These are phyloP conservation scores for Drosophila serrata DNA, from an alignment of 1,140 invertebrate species.

Conservation along the genomic window DNA sequence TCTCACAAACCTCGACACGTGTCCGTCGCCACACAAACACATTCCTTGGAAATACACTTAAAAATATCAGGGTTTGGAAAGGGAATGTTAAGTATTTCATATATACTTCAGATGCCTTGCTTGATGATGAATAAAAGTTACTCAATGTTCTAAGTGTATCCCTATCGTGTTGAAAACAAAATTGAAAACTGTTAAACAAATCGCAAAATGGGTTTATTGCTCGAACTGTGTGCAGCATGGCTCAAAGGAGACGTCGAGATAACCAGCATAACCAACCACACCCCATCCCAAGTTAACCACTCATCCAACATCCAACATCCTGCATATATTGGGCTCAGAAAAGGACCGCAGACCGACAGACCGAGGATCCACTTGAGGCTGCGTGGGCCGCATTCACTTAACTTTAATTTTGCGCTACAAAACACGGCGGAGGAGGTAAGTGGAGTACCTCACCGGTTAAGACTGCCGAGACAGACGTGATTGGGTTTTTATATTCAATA, in stretches of 20 bases:
- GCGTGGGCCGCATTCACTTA: slow-evolving; percentile 52
- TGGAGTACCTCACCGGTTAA: not conserved
- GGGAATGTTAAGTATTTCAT: too few species aligned
- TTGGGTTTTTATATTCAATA: slow-evolving; percentile 84
- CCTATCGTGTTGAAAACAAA: slow-evolving; percentile 72
- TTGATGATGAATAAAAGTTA: not conserved
- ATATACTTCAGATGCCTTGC: not conserved
- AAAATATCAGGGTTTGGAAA: not conserved
- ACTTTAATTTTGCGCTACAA: slow-evolving; percentile 74
- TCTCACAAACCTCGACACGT: slow-evolving; percentile 70
- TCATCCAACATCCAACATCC: slow-evolving; percentile 5
- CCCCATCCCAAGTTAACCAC: not conserved
- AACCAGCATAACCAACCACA: slow-evolving; percentile 43
- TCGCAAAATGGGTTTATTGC: slow-evolving; percentile 74
- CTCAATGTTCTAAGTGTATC: slow-evolving; percentile 5
- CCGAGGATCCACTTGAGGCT: slow-evolving; percentile 54
- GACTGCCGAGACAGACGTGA: slow-evolving; percentile 52
- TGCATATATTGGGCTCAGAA: slow-evolving; percentile 24
- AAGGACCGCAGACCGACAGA: slow-evolving; percentile 29
- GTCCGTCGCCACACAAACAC: slow-evolving; percentile 40
- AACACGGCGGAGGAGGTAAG: slow-evolving; percentile 27
- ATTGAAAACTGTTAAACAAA: slow-evolving; percentile 84
- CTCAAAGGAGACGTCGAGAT: slow-evolving; percentile 45
- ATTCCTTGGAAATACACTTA: slow-evolving; percentile 10
- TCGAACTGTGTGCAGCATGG: slow-evolving; percentile 27